Conservation (phyloP, 2,797 vertebrate species). For the Eutrigla gurnardus region DNA sequence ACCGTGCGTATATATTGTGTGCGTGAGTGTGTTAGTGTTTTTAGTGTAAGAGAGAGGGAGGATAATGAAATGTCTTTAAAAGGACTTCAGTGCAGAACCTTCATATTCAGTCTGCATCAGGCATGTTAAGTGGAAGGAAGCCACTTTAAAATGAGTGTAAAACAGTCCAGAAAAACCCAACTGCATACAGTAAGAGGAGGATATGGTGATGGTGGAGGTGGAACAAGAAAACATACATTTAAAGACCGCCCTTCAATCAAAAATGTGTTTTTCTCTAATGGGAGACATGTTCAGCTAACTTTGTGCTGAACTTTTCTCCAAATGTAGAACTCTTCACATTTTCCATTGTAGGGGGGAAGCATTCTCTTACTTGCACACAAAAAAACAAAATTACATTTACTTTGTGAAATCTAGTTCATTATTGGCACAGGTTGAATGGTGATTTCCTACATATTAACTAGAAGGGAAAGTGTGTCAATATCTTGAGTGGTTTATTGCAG, state of each 20-base stretch:
- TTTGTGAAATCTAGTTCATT: neutral
- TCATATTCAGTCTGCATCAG: neutral
- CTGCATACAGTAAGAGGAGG: conserved; percentile 11
- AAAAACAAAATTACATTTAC: neutral
- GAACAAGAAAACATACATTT: conserved; percentile 58
- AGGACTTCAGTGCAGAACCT: conserved; percentile 21
- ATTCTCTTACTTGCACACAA: neutral
- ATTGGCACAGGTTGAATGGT: neutral
- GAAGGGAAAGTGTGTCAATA: neutral
- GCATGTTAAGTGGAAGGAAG: neutral
- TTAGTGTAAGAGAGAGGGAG: neutral
- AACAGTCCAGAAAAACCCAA: neutral
- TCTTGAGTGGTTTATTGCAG: neutral
- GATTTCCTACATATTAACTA: neutral
- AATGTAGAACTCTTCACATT: neutral
- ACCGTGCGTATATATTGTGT: neutral
- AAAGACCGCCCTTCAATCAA: conserved; percentile 9
- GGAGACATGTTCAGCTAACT: neutral
- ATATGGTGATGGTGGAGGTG: conserved; percentile 61
- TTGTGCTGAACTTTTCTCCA: neutral
- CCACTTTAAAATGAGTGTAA: neutral
- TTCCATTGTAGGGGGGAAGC: neutral
- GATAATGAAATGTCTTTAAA: conserved; percentile 20
- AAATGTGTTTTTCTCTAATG: conserved; percentile 12
- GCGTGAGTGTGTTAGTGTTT: neutral